Conservation (phyloP, 1,140 invertebrate species). For the Philotrypesis tridentata region DNA sequence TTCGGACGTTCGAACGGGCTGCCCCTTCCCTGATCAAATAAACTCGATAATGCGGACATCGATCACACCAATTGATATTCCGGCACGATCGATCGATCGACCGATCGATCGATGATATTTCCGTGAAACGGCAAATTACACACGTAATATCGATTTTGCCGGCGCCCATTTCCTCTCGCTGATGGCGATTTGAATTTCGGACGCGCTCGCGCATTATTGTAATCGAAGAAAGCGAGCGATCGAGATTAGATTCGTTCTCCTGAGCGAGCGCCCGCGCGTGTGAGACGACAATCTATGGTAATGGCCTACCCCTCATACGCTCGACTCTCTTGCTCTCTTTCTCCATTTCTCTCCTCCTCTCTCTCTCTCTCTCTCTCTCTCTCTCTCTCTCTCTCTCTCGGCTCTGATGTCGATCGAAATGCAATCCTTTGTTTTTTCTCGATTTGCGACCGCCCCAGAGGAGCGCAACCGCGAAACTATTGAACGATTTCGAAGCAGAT, state of each 20-base stretch:
- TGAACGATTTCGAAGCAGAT: not conserved
- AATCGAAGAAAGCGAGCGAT: not conserved
- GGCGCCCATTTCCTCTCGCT: not conserved
- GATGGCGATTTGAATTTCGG: slow-evolving; percentile 20
- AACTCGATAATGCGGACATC: not conserved
- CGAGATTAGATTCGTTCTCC: slow-evolving; percentile 26
- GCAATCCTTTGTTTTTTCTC: slow-evolving; percentile 56
- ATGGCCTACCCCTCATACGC: not conserved
- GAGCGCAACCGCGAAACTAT: slow-evolving; percentile 45
- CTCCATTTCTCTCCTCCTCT: no score
- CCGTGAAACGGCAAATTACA: slow-evolving; percentile 16
- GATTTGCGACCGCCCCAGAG: slow-evolving; percentile 52
- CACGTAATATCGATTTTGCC: not conserved
- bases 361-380: no score
- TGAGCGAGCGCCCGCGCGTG: not conserved
- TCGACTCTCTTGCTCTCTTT: slow-evolving; percentile 46
- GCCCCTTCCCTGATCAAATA: not conserved
- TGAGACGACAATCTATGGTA: slow-evolving; percentile 25
- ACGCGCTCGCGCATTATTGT: not conserved
- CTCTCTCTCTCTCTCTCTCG: slow-evolving; percentile 2
- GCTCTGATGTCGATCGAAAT: slow-evolving; percentile 45
- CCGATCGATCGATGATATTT: slow-evolving; percentile 12
- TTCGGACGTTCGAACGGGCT: not conserved
- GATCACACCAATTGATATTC: not conserved
- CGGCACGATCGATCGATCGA: not conserved